A percentile compares a stretch with the other conserved stretches of the same genome.
These are phyloP conservation scores for Drosophila sp. DNA, from an alignment of 1,140 invertebrate species.

Conservation along the genomic window DNA sequence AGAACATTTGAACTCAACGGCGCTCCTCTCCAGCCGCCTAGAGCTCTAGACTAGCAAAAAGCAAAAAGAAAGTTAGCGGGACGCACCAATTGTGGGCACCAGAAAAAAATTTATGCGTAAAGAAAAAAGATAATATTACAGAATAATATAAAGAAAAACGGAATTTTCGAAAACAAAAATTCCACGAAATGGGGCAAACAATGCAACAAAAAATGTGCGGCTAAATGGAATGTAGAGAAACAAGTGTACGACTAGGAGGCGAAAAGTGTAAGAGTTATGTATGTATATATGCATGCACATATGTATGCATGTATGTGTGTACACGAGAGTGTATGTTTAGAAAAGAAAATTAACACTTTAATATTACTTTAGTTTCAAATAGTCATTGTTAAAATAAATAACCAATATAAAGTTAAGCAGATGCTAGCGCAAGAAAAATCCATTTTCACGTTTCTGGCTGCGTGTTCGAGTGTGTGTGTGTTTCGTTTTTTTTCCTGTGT, in stretches of 20 bases:
- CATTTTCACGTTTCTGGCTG: slow-evolving; percentile 57
- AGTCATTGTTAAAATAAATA: slow-evolving; percentile 4
- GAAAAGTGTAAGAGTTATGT: slow-evolving; percentile 51
- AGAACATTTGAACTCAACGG: slow-evolving; percentile 73
- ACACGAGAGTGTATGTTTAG: slow-evolving; percentile 24
- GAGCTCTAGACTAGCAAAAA: slow-evolving; percentile 26
- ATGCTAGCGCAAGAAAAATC: slow-evolving; percentile 30
- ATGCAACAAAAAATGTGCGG: slow-evolving; percentile 66
- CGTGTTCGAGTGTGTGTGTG: slow-evolving; percentile 38
- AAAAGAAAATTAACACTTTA: neutral
- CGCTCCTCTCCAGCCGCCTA: slow-evolving; percentile 35
- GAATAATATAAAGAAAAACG: slow-evolving; percentile 37
- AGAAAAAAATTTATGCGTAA: slow-evolving; percentile 20
- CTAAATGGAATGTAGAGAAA: slow-evolving; percentile 53
- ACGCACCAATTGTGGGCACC: slow-evolving; percentile 9
- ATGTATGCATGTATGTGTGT: slow-evolving; percentile 11
- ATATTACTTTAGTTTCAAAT: neutral
- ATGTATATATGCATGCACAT: slow-evolving; percentile 16
- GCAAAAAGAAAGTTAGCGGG: slow-evolving; percentile 24
- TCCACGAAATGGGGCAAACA: slow-evolving; percentile 53
- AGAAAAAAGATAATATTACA: slow-evolving; percentile 36
- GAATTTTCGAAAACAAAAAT: slow-evolving; percentile 31
- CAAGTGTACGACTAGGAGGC: slow-evolving; percentile 47
- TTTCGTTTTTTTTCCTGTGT: slow-evolving; percentile 28
- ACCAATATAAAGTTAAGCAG: slow-evolving; percentile 6